Evolutionary conservation across 2,113 vertebrate species (phyloP), one percentile per base, ranked within the genome.

Genomic region (Turdus rufiventris): DNA sequence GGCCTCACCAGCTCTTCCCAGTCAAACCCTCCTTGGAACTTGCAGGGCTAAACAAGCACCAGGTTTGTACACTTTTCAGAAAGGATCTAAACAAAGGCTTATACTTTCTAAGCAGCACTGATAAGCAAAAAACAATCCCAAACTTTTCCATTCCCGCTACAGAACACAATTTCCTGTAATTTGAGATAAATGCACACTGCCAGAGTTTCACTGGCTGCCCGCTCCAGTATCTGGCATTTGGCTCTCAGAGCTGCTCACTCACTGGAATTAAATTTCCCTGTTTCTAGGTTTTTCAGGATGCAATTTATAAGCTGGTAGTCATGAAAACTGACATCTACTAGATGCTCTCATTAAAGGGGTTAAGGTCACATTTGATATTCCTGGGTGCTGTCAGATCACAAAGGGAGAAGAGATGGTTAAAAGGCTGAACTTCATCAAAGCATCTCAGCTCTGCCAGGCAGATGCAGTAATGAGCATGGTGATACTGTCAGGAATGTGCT

Each of bases 381-480:
- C 84, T 58, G 34, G 54, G 68, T 90, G 79, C 91, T 83, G 58
- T 74, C 78, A 76, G 82, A 93, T 87, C 66, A 95, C 84, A 84
- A 79, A 90, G 42, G 87, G 28, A 94, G 18, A 77, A 80, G 62
- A 71, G 72, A 60, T 26, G 62, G 85, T 92, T 86, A 93, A 94
- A 91, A 87, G 89, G 87, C 78, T 91, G 79, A 91, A 83, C 72
- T 85, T 80, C 57, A 78, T 88, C 80, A 87, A 78, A 92, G 78
- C 62, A 85, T 24, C 74, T 85, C 81, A 58, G 82, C 48, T 85
- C 56, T 2, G 9, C 54, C 6, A 3, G 87, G 87, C 67, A 95
- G 88, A 88, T 38, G 34, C 10, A 1, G 79, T 92, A 96, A 95
- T 36, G 60, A 96, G 72, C 82, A 83, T 3, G 25, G 85, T 63